A percentile compares a stretch with the other conserved stretches of the same genome.
Conservation (phyloP, 2,888 invertebrate species). For the Lasius platythorax region DNA sequence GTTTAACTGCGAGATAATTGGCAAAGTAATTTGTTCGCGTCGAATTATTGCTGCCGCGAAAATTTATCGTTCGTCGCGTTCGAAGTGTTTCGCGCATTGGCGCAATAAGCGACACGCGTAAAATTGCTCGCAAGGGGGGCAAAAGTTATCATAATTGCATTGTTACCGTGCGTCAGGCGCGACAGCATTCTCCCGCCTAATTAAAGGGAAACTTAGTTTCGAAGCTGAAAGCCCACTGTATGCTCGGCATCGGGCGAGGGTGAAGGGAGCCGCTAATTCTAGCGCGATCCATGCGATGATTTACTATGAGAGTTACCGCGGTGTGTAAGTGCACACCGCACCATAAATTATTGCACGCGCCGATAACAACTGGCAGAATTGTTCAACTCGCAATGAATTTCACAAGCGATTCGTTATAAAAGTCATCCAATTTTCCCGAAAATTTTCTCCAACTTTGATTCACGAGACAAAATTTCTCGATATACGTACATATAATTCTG, state of each 20-base stretch:
- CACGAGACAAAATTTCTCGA: neutral
- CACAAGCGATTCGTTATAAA: neutral
- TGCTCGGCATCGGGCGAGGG: neutral
- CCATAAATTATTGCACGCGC: conserved; percentile 21
- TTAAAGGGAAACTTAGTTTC: conserved; percentile 44
- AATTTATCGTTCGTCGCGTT: neutral
- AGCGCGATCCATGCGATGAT: conserved; percentile 9
- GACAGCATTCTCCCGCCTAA: conserved; percentile 32
- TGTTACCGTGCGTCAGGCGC: conserved; percentile 30
- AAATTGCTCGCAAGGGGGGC: neutral
- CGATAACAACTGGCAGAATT: conserved; percentile 20
- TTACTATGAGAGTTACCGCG: conserved; percentile 33
- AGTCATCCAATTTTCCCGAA: neutral
- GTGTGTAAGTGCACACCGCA: neutral
- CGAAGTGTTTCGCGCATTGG: neutral
- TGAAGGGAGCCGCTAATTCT: conserved; percentile 24
- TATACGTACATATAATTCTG: too few species aligned
- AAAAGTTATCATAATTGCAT: conserved; percentile 47
- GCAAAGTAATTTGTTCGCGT: neutral
- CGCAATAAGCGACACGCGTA: conserved; percentile 5
- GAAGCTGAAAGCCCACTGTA: conserved; percentile 25
- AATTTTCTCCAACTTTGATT: neutral
- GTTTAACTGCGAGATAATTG: neutral
- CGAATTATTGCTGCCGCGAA: neutral
- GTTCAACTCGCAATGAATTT: conserved; percentile 5